Conservation (phyloP, 1,140 invertebrate genomes). For the Magallana angulata region DNA sequence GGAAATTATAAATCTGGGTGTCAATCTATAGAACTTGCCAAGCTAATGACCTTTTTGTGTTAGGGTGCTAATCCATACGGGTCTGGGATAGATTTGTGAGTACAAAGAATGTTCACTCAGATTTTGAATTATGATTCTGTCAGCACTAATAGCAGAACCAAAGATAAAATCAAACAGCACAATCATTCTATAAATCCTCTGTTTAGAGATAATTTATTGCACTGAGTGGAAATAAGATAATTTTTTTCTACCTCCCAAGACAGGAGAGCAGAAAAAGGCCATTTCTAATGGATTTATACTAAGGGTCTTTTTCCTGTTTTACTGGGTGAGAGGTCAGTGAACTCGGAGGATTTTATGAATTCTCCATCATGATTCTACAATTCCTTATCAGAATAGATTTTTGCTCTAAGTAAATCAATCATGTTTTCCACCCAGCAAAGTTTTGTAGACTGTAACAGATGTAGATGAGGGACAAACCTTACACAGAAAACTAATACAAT, state of each 20-base stretch:
- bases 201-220: slow-evolving; percentile 22
- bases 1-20: slow-evolving; percentile 1
- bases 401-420: too few relatives aligned
- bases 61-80: slow-evolving; percentile 12
- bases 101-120: not conserved
- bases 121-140: slow-evolving; percentile 21
- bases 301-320: not conserved
- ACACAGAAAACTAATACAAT: too few relatives aligned
- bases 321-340: not conserved
- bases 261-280: not conserved
- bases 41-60: slow-evolving; percentile 15
- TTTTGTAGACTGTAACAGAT: too few relatives aligned
- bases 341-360: not conserved
- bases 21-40: not conserved
- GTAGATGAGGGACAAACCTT: too few relatives aligned
- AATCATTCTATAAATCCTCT: not conserved
- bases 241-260: slow-evolving; percentile 18
- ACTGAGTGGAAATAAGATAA: not conserved
- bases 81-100: not conserved
- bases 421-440: too few relatives aligned
- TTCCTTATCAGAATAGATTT: not conserved
- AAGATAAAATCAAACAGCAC: slow-evolving; percentile 10
- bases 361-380: not conserved
- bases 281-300: not conserved
- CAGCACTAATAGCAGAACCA: slow-evolving; percentile 7